Base-by-base conservation (phyloP, 1,140 invertebrate species). In the Microplitis demolitor region DNA sequence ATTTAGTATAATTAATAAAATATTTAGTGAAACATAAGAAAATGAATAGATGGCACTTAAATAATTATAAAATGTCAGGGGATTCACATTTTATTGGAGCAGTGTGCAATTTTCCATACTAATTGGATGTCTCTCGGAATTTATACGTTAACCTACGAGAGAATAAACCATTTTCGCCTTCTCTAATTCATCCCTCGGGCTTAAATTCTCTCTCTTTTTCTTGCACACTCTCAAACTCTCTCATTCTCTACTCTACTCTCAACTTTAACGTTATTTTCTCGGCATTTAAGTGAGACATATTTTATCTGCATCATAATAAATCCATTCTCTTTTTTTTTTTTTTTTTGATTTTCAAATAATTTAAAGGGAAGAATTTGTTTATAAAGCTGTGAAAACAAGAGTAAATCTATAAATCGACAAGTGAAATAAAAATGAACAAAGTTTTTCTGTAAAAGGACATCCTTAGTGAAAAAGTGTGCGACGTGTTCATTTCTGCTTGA, bases 391-490 rank as follows among this genome's bases (percentile, higher is more conserved):
- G 39, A 45, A 45, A 45, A 45, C 39, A 45, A 45, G 11, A 45
- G 39, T 45, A 24, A 24, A 24, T 24, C 24, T 24, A 24, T 24
- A 24, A 24, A 34, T 50, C 68, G 45, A 39, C 60, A 24, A 24
- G 24, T 24, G 24, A 24, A 13, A 34, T 53, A 71, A 73, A 70
- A 70, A 75, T 76, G 74, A 79, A 68, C 76, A 77, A 79, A 77
- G 67, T 81, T 77, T 76, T 66, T 6, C 69, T 50, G 62, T 66
- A 71, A 79, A 77, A 74, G 72, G 68, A 79, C 50, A 60, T 62
- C 63, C 53, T 45, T 54, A 33, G 73, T 72, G 37, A 66, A 71
- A 58, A 73, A 75, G 76, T 63, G 68, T 74, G 56, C 62, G 39
- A 45, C 39, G 39, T 45, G 39, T 45, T 45, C 39, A 66, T 80